These are phyloP conservation scores for Drosophila kuntzei DNA, from an alignment of 2,888 invertebrate genomes.

Conservation along the genomic window DNA sequence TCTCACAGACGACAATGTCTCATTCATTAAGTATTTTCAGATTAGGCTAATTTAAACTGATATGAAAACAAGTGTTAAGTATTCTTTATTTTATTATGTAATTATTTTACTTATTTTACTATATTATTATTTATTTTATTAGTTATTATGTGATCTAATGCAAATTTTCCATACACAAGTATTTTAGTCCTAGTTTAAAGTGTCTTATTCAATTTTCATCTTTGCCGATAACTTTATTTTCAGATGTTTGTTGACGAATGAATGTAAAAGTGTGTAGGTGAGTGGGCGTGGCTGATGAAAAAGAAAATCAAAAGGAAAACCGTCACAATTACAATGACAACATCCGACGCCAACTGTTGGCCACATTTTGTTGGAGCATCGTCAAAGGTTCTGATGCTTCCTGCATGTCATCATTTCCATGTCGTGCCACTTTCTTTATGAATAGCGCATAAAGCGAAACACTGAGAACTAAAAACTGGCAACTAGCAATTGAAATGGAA, in stretches of 20 bases:
- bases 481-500: slow-evolving; percentile 64
- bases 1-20: no score
- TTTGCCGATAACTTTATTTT: slow-evolving; percentile 1
- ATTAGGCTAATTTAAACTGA: neutral
- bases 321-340: slow-evolving; percentile 43
- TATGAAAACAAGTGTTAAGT: neutral
- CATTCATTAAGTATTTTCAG: no score
- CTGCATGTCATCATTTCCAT: slow-evolving; percentile 53
- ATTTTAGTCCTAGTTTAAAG: neutral
- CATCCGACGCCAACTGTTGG: slow-evolving; percentile 53
- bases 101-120: no score
- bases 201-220: neutral
- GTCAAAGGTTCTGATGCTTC: slow-evolving; percentile 36
- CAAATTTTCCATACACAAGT: no score
- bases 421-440: slow-evolving; percentile 72
- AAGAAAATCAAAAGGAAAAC: slow-evolving; percentile 19
- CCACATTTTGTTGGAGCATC: slow-evolving; percentile 9
- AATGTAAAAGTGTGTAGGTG: neutral
- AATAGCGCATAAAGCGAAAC: slow-evolving; percentile 49
- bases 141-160: no score
- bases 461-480: slow-evolving; percentile 42
- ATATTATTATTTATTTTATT: no score
- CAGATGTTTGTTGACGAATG: slow-evolving; percentile 4
- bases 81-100: no score
- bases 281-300: slow-evolving; percentile 21